These are phyloP conservation scores for Mellilla xanthometata DNA, from an alignment of 2,888 invertebrate genomes.

Conservation along the genomic window DNA sequence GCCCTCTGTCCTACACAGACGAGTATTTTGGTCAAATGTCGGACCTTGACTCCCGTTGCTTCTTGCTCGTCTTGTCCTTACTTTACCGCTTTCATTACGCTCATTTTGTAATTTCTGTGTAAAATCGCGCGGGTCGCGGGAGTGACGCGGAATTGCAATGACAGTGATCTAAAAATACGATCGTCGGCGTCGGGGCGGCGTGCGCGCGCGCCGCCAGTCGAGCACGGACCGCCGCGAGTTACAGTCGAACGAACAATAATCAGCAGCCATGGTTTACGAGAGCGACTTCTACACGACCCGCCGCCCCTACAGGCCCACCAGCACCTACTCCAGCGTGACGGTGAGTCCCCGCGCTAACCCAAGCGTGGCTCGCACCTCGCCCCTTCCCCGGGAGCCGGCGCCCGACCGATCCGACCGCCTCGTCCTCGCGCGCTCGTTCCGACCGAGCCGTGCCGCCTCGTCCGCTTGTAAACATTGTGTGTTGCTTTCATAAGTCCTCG, in stretches of 20 bases:
- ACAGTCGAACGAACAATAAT: conserved; percentile 66
- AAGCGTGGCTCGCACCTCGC: conserved; percentile 64
- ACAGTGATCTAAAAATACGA: conserved; percentile 79
- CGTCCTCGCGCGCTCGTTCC: conserved; percentile 28
- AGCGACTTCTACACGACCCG: conserved; percentile 95
- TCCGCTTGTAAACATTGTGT: conserved; percentile 62
- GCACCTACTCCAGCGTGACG: conserved; percentile 91
- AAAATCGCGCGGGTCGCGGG: conserved; percentile 53
- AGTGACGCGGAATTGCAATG: conserved; percentile 80
- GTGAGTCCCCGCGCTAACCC: conserved; percentile 63
- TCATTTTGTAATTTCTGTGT: conserved; percentile 56
- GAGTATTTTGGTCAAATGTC: conserved; percentile 41
- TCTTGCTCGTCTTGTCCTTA: conserved; percentile 59
- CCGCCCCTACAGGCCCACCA: conserved; percentile 90
- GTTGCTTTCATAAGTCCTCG: conserved; percentile 58
- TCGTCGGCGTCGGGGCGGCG: conserved; percentile 52
- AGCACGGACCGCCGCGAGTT: conserved; percentile 75
- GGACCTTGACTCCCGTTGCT: not conserved
- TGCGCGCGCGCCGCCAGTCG: conserved; percentile 67
- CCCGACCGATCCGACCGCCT: conserved; percentile 61
- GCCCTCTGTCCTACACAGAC: not conserved
- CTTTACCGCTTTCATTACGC: conserved; percentile 57
- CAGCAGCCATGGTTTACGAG: conserved; percentile 92
- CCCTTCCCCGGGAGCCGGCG: conserved; percentile 75
- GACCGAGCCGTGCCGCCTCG: conserved; percentile 38